These are phyloP conservation scores for Pan paniscus DNA, from an alignment of 2,113 vertebrate species.

Conservation along the genomic window DNA sequence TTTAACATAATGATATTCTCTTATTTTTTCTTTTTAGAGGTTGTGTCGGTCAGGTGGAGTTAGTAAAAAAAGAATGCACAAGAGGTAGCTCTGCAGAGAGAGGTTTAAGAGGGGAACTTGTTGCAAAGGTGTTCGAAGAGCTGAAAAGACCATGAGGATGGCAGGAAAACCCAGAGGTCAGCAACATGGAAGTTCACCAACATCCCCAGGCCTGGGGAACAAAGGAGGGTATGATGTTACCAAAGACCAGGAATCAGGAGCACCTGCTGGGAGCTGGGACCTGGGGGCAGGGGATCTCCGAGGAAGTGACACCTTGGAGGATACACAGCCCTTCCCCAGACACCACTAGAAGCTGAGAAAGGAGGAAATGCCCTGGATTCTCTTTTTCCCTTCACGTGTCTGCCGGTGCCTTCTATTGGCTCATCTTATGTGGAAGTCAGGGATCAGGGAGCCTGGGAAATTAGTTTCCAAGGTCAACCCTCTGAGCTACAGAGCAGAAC, in stretches of 20 bases:
- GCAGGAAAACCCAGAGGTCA: background rate
- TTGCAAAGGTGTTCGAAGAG: background rate
- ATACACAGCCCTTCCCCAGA: background rate
- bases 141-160: background rate
- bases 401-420: background rate
- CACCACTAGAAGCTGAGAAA: background rate
- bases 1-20: background rate
- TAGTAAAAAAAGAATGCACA: background rate
- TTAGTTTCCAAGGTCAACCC: background rate
- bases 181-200: fast-evolving
- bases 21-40: background rate
- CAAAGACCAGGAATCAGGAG: background rate
- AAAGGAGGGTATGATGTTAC: background rate
- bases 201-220: background rate
- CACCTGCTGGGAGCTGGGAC: background rate
- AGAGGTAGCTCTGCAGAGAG: background rate
- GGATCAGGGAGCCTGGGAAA: background rate
- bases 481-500: background rate
- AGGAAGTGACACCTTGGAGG: background rate
- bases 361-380: background rate
- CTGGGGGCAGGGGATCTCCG: no score
- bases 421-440: background rate
- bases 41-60: background rate
- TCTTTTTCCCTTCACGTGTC: background rate
- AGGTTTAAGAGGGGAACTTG: background rate